Conservation (phyloP, 1,140 invertebrate genomes). For the Antheraea mylitta region DNA sequence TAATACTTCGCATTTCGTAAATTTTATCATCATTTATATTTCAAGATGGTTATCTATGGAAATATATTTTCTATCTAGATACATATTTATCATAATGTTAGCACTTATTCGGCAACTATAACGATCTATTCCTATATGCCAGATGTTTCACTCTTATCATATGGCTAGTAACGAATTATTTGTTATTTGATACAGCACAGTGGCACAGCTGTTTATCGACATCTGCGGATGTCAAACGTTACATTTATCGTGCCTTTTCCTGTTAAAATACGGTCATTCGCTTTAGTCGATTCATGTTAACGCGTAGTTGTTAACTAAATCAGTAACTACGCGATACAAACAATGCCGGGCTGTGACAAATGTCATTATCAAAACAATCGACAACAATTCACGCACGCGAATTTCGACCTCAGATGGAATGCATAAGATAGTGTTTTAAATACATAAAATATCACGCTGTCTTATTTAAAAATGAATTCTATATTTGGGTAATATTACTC, state of each 20-base stretch:
- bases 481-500: conserved; percentile 5
- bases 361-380: background rate
- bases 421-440: background rate
- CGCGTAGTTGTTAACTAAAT: conserved; percentile 7
- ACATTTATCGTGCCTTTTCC: conserved; percentile 12
- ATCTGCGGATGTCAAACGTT: conserved; percentile 7
- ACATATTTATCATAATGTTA: background rate
- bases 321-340: background rate
- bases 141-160: conserved; percentile 5
- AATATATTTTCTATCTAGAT: too few species aligned
- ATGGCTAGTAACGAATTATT: background rate
- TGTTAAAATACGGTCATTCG: conserved; percentile 13
- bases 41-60: too few species aligned
- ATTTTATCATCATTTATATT: too few species aligned
- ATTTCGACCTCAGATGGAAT: background rate
- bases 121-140: background rate
- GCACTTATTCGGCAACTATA: background rate
- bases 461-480: background rate
- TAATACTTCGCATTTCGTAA: too few species aligned
- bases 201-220: conserved; percentile 16
- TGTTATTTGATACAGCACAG: conserved; percentile 1
- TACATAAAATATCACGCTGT: background rate
- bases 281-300: background rate
- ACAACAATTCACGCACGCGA: background rate
- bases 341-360: background rate